Evolutionary conservation across 2,888 invertebrate species (phyloP).

Genomic region (Eulithis prunata): DNA sequence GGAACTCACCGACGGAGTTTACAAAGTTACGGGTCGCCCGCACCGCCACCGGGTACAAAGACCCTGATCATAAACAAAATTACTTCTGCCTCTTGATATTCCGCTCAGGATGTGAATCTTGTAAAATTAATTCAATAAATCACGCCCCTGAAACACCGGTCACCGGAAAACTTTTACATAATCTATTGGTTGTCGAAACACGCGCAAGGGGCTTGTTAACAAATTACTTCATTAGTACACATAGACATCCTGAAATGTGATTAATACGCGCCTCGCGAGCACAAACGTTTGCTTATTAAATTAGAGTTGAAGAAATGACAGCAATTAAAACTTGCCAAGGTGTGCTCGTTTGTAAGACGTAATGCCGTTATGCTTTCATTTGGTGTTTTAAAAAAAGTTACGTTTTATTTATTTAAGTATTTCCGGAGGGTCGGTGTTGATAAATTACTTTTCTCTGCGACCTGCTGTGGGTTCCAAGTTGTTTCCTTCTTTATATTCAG

Average conservation of each 20-base stretch:
- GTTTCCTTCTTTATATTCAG: constrained; percentile 61
- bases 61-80: constrained; percentile 71
- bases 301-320: constrained; percentile 47
- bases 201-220: constrained; percentile 48
- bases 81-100: constrained; percentile 77
- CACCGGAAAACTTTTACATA: constrained; percentile 62
- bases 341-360: constrained; percentile 50
- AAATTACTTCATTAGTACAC: constrained; percentile 53
- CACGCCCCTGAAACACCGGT: constrained; percentile 66
- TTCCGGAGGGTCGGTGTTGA: constrained; percentile 67
- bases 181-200: constrained; percentile 59
- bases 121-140: constrained; percentile 81
- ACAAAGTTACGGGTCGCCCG: constrained; percentile 65
- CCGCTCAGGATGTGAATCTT: constrained; percentile 68
- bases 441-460: constrained; percentile 62
- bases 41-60: constrained; percentile 68
- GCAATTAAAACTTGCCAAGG: constrained; percentile 54
- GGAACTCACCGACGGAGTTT: constrained; percentile 45
- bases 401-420: constrained; percentile 64
- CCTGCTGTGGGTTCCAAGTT: constrained; percentile 56
- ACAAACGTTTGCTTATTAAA: constrained; percentile 46
- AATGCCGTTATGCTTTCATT: constrained; percentile 53
- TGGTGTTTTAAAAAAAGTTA: constrained; percentile 52
- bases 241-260: constrained; percentile 48
- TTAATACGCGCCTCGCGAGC: constrained; percentile 43